Base-by-base conservation (phyloP, 2,797 vertebrate genomes). In the Babyrousa celebensis region DNA sequence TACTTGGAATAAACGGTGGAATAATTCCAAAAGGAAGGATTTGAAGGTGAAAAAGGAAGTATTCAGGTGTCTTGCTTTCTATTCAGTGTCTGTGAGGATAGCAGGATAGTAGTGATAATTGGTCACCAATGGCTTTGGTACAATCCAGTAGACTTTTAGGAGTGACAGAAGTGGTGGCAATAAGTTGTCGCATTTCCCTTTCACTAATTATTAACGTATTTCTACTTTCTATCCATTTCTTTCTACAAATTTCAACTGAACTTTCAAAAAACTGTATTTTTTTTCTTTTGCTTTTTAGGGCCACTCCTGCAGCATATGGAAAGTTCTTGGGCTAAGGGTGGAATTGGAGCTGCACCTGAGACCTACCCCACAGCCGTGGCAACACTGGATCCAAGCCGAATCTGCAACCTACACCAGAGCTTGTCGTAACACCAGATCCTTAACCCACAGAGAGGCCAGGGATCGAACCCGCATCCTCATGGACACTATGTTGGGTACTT, bases 151-250 rank as follows among this genome's bases (percentile, higher is more conserved):
- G 40, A 15, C 43, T 65, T 68, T 92, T 95, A 56, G 25, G 25
- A 56, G 32, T 56, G 1, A 68, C 93, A 60, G 62, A 70, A 89
- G 36, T 36, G 36, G 36, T 36, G 36, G 36, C 36, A 78, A 54
- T 71, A 92, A 89, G 65, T 89, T 74, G 27, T 84, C 71, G 60
- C 12, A 11, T 63, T 89, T 92, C 36, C 11, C 29, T 82, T 72
- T 71, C 9, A 62, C 36, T 56, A 52, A 48, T 71, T 60, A 62
- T 85, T 75, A n/a, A 4, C 60, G 83, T 40, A 27, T 6, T 54
- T 92, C 15, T 68, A 83, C 62, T 68, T 92, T 72, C 29, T 72
- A 8, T 40, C 71, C 17, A 18, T 91, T 85, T 85, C 10, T 91
- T 89, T 77, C 52, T 68, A 52, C 12, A 56, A 7, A 56, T 91